Percentiles rank a stretch among this genome's conserved stretches.
phyloP scores from a whole-genome alignment of 2,113 vertebrate species.

The Anarhynchus alexandrinus region DNA sequence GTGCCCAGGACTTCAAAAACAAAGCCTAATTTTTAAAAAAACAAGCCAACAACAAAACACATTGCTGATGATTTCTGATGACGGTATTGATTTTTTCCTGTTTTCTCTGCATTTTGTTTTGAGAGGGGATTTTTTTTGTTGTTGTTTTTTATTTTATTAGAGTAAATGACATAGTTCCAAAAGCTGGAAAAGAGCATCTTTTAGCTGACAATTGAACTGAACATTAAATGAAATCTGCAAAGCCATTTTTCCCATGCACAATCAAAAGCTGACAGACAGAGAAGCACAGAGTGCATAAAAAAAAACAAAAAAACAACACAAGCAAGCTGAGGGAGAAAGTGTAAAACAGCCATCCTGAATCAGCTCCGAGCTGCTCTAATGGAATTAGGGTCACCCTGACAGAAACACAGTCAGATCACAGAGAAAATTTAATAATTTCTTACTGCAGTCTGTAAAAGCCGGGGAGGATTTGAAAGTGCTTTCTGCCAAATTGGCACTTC shows the following conservation, averaged over 20 bases:
- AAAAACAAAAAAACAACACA: background rate
- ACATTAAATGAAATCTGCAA: conserved; percentile 65
- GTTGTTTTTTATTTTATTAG: conserved; percentile 24
- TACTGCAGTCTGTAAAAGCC: conserved; percentile 28
- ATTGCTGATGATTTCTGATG: background rate
- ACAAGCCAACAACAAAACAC: background rate
- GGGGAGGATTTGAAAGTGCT: conserved; percentile 16
- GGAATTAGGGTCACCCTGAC: conserved; percentile 72
- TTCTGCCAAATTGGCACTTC: conserved; percentile 45
- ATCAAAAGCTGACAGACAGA: conserved; percentile 45
- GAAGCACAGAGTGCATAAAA: background rate
- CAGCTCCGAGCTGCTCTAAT: conserved; percentile 63
- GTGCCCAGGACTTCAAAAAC: background rate
- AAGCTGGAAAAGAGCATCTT: conserved; percentile 27
- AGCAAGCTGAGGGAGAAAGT: conserved; percentile 47
- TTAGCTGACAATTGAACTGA: conserved; percentile 54
- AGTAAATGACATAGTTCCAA: conserved; percentile 50
- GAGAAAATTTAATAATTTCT: conserved; percentile 62
- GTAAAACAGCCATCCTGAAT: conserved; percentile 66
- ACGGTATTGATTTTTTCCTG: background rate
- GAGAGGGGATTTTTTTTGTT: background rate
- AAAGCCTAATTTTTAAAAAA: conserved; percentile 12
- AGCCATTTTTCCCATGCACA: conserved; percentile 33
- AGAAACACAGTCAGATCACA: conserved; percentile 61
- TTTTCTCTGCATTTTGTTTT: conserved; percentile 32